Conservation (phyloP, 2,797 vertebrate species). For the Etheostoma nigrum region DNA sequence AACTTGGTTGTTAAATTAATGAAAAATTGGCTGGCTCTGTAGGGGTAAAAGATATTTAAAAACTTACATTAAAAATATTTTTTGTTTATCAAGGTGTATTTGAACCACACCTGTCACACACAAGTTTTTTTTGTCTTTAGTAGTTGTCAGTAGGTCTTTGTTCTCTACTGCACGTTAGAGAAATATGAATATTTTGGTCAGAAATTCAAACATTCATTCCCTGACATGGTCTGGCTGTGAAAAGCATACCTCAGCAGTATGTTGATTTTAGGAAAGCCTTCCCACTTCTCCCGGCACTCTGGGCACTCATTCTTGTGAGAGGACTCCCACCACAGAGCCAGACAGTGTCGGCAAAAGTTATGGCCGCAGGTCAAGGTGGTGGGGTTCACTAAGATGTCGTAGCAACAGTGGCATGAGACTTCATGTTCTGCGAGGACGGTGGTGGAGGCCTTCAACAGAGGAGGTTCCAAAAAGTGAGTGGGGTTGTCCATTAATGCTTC, state of each 20-base stretch:
- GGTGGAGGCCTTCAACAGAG: constrained; percentile 8
- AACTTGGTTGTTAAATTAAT: background rate
- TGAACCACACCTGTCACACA: background rate
- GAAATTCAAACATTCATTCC: constrained; percentile 41
- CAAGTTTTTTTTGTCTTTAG: rapidly evolving
- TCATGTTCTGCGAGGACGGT: constrained; percentile 86
- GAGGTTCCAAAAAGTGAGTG: constrained; percentile 6
- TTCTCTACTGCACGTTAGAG: background rate
- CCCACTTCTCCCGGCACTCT: constrained; percentile 94
- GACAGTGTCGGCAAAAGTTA: constrained; percentile 95
- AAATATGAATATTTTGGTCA: constrained; percentile 13
- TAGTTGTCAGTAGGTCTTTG: constrained; percentile 6
- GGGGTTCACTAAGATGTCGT: constrained; percentile 93
- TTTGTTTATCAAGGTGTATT: too few species aligned
- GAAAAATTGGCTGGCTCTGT: background rate
- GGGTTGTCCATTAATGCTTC: constrained; percentile 33
- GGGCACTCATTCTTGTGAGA: constrained; percentile 94
- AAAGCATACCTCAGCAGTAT: constrained; percentile 91
- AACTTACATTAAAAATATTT: background rate
- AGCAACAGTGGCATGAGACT: constrained; percentile 96
- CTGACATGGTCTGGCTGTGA: constrained; percentile 19
- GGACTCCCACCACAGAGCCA: constrained; percentile 93
- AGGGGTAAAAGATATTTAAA: background rate
- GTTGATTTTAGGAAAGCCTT: constrained; percentile 95
- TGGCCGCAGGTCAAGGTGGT: constrained; percentile 97